These are phyloP conservation scores for Drosophila koepferae DNA, from an alignment of 2,888 invertebrate species.

Conservation along the genomic window DNA sequence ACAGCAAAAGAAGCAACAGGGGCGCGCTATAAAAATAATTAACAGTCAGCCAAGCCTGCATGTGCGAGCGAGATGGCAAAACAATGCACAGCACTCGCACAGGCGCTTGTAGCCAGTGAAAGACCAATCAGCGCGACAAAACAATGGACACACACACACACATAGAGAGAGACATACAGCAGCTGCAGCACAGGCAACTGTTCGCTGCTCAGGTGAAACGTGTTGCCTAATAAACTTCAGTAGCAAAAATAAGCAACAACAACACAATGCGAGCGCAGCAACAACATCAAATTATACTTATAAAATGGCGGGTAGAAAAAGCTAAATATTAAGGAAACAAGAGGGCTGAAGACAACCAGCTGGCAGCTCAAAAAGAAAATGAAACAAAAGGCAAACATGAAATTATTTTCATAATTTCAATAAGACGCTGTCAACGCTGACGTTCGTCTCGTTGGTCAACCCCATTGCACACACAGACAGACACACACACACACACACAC, in stretches of 20 bases:
- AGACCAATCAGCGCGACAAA: conserved; percentile 79
- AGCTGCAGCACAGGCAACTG: conserved; percentile 2
- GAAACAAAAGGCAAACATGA: conserved; percentile 51
- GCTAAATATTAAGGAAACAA: not conserved
- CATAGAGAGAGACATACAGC: not conserved
- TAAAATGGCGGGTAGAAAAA: conserved; percentile 76
- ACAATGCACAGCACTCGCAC: conserved; percentile 36
- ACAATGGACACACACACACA: conserved; percentile 65
- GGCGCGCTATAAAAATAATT: conserved; percentile 70
- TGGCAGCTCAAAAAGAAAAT: conserved; percentile 24
- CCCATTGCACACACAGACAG: conserved; percentile 47
- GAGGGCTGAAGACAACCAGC: not conserved
- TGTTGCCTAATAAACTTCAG: conserved; percentile 66
- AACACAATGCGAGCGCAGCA: conserved; percentile 39
- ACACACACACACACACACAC: conserved; percentile 22
- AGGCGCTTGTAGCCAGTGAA: conserved; percentile 53
- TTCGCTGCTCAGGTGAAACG: conserved; percentile 65
- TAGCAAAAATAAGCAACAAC: conserved; percentile 33
- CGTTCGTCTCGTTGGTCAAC: conserved; percentile 69
- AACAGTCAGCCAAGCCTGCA: conserved; percentile 43
- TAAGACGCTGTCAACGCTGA: conserved; percentile 73
- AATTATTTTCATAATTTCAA: conserved; percentile 81
- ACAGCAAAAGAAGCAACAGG: conserved; percentile 14
- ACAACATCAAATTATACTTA: conserved; percentile 83
- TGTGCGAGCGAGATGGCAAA: conserved; percentile 52